phyloP scores from a whole-genome alignment of 2,113 vertebrate genomes.

The Grammomys dolichurus region DNA sequence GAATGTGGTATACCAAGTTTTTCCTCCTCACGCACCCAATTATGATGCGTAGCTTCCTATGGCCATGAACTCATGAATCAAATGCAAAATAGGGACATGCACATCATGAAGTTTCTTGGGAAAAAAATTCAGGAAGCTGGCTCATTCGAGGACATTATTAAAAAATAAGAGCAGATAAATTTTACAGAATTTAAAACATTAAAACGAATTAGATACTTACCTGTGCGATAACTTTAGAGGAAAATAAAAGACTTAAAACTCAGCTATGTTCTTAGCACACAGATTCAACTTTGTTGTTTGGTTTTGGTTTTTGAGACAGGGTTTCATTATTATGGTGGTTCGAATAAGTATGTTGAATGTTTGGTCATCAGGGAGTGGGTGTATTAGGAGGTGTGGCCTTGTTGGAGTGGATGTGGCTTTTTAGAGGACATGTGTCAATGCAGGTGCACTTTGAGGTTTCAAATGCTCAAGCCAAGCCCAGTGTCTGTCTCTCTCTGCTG shows the following conservation, averaged over 20 bases:
- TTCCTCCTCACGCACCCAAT: background rate
- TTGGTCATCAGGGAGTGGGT: background rate
- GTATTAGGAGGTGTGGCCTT: background rate
- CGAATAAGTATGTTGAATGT: background rate
- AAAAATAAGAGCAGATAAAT: background rate
- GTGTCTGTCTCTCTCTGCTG: background rate
- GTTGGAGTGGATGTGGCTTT: background rate
- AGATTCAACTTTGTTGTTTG: background rate
- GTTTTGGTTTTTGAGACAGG: background rate
- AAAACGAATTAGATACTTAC: background rate
- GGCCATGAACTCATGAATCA: background rate
- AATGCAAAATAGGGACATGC: background rate
- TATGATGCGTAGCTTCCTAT: background rate
- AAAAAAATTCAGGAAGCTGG: constrained; percentile 45
- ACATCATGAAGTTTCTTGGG: background rate
- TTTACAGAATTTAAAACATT: background rate
- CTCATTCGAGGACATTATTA: background rate
- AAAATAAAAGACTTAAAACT: background rate
- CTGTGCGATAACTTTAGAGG: background rate
- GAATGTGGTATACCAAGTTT: background rate
- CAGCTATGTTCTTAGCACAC: background rate
- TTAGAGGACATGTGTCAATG: background rate
- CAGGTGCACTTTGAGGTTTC: background rate
- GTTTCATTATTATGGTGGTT: background rate
- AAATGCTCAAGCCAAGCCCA: background rate